Conservation (phyloP, 2,797 vertebrate species). For the Kryptolebias ocellatus region DNA sequence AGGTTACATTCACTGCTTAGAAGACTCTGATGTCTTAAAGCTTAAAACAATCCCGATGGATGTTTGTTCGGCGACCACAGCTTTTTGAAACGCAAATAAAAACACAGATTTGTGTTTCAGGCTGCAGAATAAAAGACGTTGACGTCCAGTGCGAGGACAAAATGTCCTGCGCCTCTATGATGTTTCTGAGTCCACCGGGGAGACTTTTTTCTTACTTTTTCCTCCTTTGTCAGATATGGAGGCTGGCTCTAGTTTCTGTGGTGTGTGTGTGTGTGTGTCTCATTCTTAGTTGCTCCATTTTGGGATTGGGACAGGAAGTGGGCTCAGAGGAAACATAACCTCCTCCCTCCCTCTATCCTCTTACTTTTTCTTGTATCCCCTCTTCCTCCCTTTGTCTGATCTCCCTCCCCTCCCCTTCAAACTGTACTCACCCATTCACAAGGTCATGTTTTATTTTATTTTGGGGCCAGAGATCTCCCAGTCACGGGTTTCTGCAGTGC, state of each 20-base stretch:
- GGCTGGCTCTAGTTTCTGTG: slow-evolving; percentile 61
- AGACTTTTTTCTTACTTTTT: slow-evolving; percentile 52
- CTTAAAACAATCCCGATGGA: background rate
- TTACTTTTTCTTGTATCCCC: slow-evolving; percentile 67
- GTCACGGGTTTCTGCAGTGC: slow-evolving; percentile 5
- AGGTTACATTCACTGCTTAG: too few relatives aligned
- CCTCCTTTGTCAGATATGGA: slow-evolving; percentile 59
- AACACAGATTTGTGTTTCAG: background rate
- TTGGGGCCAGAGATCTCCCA: slow-evolving; percentile 13
- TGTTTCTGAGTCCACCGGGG: slow-evolving; percentile 62
- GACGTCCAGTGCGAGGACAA: slow-evolving; percentile 47
- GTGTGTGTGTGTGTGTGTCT: slow-evolving; percentile 44
- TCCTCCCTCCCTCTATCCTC: slow-evolving; percentile 51
- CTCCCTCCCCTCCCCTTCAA: slow-evolving; percentile 42
- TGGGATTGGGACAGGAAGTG: slow-evolving; percentile 73
- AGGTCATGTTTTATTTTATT: slow-evolving; percentile 35
- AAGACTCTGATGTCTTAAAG: too few relatives aligned
- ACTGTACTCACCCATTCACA: slow-evolving; percentile 39
- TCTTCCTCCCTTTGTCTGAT: slow-evolving; percentile 70
- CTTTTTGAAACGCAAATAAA: background rate
- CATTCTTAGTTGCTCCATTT: slow-evolving; percentile 68
- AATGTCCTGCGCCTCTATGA: slow-evolving; percentile 44
- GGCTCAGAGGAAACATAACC: slow-evolving; percentile 75
- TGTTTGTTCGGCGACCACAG: background rate
- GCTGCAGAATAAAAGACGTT: slow-evolving; percentile 1